Base-by-base conservation (phyloP, 2,113 vertebrate genomes). In the Hirundichthys speculiger region DNA sequence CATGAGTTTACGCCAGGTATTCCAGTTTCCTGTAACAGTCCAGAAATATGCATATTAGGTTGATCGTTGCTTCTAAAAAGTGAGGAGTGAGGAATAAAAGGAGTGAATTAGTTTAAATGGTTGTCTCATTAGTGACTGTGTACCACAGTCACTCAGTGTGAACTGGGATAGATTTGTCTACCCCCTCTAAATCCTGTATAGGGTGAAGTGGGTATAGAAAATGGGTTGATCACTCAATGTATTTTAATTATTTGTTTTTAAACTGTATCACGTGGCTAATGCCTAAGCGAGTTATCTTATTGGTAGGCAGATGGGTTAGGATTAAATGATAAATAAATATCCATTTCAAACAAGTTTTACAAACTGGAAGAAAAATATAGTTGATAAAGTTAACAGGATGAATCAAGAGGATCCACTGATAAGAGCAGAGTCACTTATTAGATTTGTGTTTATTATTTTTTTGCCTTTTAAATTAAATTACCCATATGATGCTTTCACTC, bases 391-490 rank as follows among this genome's bases (percentile, higher is more conserved):
- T 43, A 60, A 63, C 73, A n/a, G n/a, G n/a, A n/a, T 69, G 20
- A 69, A 74, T 42, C 62, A 55, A 58, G 67, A 66, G 69, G 27
- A 75, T 60, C 73, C 85, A 65, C 64, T 54, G 43, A n/a, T n/a
- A n/a, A 71, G 20, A 82, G 46, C 24, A 57, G 19, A 58, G 77
- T 45, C 53, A 30, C 75, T 79, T 83, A 91, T n/a, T n/a, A n/a
- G n/a, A n/a, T n/a, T n/a, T 92, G 58, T 86, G n/a, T 73, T 57
- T 68, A 64, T 46, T 51, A 59, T n/a, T n/a, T n/a, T n/a, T n/a
- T n/a, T 64, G 70, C 69, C 56, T 42, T 22, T 40, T 22, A 69
- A 86, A 91, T 88, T 49, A 48, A 88, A 88, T 90, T 79, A 89
- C 70, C 83, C 85, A 80, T 85, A 81, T 89, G 80, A 83, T 4